phyloP scores from a whole-genome alignment of 2,113 vertebrate species.

The Centrocercus urophasianus region DNA sequence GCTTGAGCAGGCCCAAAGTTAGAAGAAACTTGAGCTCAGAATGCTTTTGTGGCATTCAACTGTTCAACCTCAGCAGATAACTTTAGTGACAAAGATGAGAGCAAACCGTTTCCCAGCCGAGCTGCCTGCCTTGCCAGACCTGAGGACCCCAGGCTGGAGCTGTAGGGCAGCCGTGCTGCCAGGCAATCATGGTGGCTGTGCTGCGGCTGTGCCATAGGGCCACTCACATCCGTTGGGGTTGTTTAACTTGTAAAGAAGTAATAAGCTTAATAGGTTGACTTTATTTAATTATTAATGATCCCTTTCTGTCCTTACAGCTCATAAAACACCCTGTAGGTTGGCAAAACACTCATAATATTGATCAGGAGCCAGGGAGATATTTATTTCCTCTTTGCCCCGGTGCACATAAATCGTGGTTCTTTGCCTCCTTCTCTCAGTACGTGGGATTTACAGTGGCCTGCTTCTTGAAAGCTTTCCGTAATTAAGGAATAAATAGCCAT shows the following conservation, averaged over 20 bases:
- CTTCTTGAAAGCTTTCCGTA: constrained; percentile 71
- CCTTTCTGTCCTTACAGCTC: constrained; percentile 73
- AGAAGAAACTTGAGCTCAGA: background rate
- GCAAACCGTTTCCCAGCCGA: background rate
- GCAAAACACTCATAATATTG: constrained; percentile 83
- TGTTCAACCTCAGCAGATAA: background rate
- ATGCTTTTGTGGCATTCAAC: background rate
- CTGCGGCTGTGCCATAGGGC: background rate
- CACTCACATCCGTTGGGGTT: background rate
- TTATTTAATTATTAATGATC: constrained; percentile 84
- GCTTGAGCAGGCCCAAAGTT: background rate
- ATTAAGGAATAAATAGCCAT: constrained; percentile 79
- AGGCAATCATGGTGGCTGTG: background rate
- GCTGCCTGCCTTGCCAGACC: rapidly evolving
- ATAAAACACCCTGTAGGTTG: constrained; percentile 83
- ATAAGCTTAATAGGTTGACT: constrained; percentile 84
- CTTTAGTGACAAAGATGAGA: background rate
- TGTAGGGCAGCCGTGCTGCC: background rate
- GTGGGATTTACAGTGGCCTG: constrained; percentile 78
- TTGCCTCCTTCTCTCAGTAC: background rate
- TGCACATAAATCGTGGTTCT: constrained; percentile 67
- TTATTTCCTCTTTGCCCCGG: constrained; percentile 78
- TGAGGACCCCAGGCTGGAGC: background rate
- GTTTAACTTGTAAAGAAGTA: constrained; percentile 62
- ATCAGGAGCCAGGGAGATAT: constrained; percentile 80